These are phyloP conservation scores for Grallaria varia DNA, from an alignment of 2,113 vertebrate species.

Conservation along the genomic window DNA sequence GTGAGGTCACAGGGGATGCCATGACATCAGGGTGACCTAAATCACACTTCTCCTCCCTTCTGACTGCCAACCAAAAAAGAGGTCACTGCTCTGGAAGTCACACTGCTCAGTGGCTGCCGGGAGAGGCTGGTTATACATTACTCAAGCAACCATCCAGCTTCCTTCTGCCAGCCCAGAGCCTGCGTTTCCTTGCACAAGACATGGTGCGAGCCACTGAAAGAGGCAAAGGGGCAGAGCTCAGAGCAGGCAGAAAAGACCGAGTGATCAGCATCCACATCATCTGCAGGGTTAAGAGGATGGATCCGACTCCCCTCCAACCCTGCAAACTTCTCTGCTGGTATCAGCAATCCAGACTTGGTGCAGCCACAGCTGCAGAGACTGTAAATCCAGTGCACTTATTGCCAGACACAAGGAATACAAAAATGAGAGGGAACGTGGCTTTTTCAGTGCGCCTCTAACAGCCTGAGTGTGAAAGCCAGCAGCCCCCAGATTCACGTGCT, in stretches of 20 bases:
- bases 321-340: not conserved
- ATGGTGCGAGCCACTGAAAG: not conserved
- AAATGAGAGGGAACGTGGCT: not conserved
- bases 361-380: not conserved
- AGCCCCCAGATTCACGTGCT: not conserved
- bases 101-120: not conserved
- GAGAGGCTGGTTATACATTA: slow-evolving; percentile 56
- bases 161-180: not conserved
- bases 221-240: slow-evolving; percentile 33
- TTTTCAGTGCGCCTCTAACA: not conserved
- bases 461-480: not conserved
- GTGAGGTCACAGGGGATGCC: not conserved
- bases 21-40: not conserved
- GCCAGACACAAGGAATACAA: not conserved
- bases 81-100: slow-evolving; percentile 36
- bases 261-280: not conserved
- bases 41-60: slow-evolving; percentile 56
- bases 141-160: slow-evolving; percentile 38
- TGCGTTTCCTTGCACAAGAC: slow-evolving; percentile 29
- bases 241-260: not conserved
- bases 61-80: slow-evolving; percentile 29
- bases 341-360: not conserved
- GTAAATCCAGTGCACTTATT: not conserved
- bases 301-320: not conserved
- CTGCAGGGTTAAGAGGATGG: not conserved